Percentiles rank a stretch among this genome's conserved stretches.
These are phyloP conservation scores for Notarius lentiginosus DNA, from an alignment of 2,113 vertebrate genomes.

Conservation along the genomic window DNA sequence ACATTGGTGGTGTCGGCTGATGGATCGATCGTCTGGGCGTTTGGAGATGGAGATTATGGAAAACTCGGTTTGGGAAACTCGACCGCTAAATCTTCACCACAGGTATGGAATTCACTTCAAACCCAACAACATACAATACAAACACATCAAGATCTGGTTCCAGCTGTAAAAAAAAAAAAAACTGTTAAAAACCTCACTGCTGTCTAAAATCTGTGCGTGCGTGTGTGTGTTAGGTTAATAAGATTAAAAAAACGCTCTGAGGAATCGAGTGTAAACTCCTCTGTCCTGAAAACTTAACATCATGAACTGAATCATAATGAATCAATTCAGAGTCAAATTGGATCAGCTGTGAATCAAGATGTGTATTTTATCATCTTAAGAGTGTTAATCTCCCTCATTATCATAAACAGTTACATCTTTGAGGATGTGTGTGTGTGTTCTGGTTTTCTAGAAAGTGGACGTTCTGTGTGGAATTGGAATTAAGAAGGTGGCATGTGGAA, in stretches of 20 bases:
- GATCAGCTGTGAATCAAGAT: background rate
- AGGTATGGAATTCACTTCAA: constrained; percentile 59
- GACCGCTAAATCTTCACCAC: constrained; percentile 78
- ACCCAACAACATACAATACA: background rate
- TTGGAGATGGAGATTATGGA: constrained; percentile 80
- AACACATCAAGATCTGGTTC: background rate
- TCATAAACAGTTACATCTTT: background rate
- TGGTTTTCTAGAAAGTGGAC: constrained; percentile 74
- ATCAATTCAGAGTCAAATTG: background rate
- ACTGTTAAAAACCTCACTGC: background rate
- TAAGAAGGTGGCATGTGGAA: constrained; percentile 77
- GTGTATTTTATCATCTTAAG: background rate
- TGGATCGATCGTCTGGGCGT: constrained; percentile 77
- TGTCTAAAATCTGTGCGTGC: background rate
- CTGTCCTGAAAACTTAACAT: background rate
- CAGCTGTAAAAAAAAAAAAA: too few relatives aligned
- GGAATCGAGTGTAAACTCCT: too few relatives aligned
- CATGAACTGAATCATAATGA: background rate
- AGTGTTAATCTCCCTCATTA: background rate
- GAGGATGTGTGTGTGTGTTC: background rate
- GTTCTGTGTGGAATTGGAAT: constrained; percentile 76
- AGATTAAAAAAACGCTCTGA: too few relatives aligned
- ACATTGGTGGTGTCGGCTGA: constrained; percentile 76
- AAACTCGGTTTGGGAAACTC: constrained; percentile 77
- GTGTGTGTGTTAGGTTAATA: background rate